Percentiles rank a stretch among this genome's conserved stretches.
Conservation (phyloP, 2,888 invertebrate species). For the Drosophila incognita region DNA sequence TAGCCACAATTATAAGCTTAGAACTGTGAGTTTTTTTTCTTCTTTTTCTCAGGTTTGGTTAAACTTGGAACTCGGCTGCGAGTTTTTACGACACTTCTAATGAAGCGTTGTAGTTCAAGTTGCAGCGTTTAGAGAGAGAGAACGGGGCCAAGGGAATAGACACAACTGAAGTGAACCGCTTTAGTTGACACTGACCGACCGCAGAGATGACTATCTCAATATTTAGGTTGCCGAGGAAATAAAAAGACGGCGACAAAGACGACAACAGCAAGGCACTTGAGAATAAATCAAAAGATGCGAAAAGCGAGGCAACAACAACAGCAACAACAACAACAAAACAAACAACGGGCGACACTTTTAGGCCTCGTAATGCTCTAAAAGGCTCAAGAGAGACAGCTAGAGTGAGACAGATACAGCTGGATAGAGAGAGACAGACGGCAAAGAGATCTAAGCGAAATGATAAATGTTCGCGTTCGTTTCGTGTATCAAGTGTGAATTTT, state of each 20-base stretch:
- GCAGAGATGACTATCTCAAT: conserved; percentile 73
- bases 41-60: not conserved
- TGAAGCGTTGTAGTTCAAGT: conserved; percentile 48
- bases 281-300: conserved; percentile 80
- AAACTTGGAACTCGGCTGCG: conserved; percentile 17
- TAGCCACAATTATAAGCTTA: conserved; percentile 42
- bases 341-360: conserved; percentile 63
- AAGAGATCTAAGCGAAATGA: conserved; percentile 75
- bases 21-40: conserved; percentile 18
- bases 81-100: conserved; percentile 59
- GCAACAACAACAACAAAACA: conserved; percentile 27
- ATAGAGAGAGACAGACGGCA: not conserved
- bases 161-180: conserved; percentile 39
- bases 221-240: conserved; percentile 74
- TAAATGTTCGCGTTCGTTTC: conserved; percentile 56
- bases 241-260: conserved; percentile 38
- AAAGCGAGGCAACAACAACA: conserved; percentile 39
- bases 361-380: conserved; percentile 66
- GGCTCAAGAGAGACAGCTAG: conserved; percentile 41
- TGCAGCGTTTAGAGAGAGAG: not conserved
- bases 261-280: conserved; percentile 52
- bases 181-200: conserved; percentile 76
- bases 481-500: conserved; percentile 80
- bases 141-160: conserved; percentile 30
- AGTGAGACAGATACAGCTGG: not conserved